Conservation (phyloP, 2,113 vertebrate genomes). For the Varanus salvator region DNA sequence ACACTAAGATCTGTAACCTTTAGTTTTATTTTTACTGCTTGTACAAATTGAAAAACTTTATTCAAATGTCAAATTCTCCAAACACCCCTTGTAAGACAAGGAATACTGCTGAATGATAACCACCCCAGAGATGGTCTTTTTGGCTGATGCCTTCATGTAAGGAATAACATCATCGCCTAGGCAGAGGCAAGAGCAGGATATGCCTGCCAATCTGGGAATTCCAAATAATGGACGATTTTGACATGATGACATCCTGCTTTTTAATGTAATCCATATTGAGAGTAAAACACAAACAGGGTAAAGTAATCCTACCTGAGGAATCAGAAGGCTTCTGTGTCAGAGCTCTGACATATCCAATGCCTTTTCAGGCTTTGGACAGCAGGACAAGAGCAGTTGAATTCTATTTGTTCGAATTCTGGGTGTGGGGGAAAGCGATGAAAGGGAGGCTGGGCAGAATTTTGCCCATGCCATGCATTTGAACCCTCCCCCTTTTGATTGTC, state of each 20-base stretch:
- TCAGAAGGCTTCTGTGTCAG: no score
- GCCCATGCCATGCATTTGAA: no score
- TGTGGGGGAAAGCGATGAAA: no score
- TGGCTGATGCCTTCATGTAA: not conserved
- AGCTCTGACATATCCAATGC: no score
- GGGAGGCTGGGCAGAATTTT: no score
- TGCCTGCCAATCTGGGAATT: not conserved
- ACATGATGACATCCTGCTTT: not conserved
- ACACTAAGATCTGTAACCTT: constrained; percentile 58
- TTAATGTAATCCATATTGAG: not conserved
- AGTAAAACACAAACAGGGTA: not conserved
- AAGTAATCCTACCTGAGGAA: no score
- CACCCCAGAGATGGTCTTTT: constrained; percentile 14
- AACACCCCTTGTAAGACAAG: constrained; percentile 26
- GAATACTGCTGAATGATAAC: constrained; percentile 30
- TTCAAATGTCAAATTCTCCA: constrained; percentile 60
- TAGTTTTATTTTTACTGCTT: constrained; percentile 67
- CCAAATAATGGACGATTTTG: not conserved
- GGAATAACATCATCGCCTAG: not conserved
- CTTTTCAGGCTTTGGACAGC: no score
- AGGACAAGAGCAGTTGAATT: no score
- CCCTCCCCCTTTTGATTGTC: no score
- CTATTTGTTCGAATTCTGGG: no score
- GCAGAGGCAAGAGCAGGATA: not conserved
- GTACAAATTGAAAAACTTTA: constrained; percentile 67